Evolutionary conservation across 2,888 invertebrate genomes (phyloP).

Genomic region (Eilema griseolum): DNA sequence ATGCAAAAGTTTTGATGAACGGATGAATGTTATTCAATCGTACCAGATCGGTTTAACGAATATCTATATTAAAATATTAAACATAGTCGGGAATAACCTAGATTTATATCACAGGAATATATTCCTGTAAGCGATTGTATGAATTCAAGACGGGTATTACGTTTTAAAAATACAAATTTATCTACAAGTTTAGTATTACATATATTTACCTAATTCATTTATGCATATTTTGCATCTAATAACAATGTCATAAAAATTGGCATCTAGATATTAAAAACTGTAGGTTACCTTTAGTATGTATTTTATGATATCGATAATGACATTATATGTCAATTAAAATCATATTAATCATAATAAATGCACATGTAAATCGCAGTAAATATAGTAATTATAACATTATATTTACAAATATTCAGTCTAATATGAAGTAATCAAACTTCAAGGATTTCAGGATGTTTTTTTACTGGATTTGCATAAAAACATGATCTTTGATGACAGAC

Average conservation of each 20-base stretch:
- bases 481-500: neutral
- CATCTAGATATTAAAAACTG: constrained; percentile 27
- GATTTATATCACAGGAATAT: too few relatives aligned
- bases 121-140: too few relatives aligned
- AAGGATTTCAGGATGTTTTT: constrained; percentile 2
- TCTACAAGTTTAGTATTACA: constrained; percentile 36
- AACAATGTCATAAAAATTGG: constrained; percentile 23
- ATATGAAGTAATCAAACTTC: neutral
- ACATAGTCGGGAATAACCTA: too few relatives aligned
- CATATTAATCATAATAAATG: constrained; percentile 19
- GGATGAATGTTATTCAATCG: neutral
- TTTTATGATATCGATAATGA: constrained; percentile 7
- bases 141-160: constrained; percentile 47
- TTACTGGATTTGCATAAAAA: neutral
- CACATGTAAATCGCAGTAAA: constrained; percentile 6
- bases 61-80: neutral
- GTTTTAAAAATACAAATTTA: constrained; percentile 31
- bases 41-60: neutral
- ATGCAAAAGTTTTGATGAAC: constrained; percentile 16
- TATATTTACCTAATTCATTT: constrained; percentile 32
- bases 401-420: neutral
- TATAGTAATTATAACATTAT: neutral
- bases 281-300: constrained; percentile 26
- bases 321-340: constrained; percentile 23
- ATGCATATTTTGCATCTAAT: constrained; percentile 36